Evolutionary conservation across 2,797 vertebrate genomes (phyloP), one percentile per base, ranked within the genome.

Genomic region (Lateolabrax maculatus): DNA sequence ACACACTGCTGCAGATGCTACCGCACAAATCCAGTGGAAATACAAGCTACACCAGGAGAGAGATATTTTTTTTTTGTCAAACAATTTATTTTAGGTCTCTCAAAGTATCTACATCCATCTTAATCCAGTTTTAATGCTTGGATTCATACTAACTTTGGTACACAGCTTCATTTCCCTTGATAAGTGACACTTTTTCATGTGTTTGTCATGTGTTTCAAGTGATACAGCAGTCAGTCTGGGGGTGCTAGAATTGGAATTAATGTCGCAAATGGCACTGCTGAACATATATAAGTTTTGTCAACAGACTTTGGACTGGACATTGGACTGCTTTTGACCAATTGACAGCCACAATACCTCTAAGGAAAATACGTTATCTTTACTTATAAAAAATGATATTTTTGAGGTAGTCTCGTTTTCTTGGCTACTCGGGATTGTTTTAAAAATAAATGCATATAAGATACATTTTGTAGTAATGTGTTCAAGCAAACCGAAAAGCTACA

Each of bases 1-100:
- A 56, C 68, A 81, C 76, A 53, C 79, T 46, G 64, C 80, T 79
- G 80, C 87, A 85, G 84, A 91, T 82, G 79, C 55, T 23, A 11
- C 61, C 62, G 41, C 83, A 73, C 71, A 65, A 75, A 68, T 53
- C 11, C 66, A 65, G 46, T 56, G 49, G 43, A 58, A 77, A 84
- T 48, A 37, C 41, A 69, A 68, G 57, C 68, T 68, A 41, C 10
- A 56, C 29, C 19, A 48, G 58, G 31, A 34, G 3, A 6, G 6
- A 34, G n/a, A n/a, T n/a, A n/a, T n/a, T n/a, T n/a, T n/a, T 34
- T 6, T 21, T n/a, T 48, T n/a, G 21, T 16, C 0, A 46, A 25
- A 51, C 15, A 23, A 11, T 23, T 63, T 48, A 46, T 63, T 63
- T 31, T 27, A 5, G 1, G 5, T 23, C 39, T 44, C 23, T 53